Evolutionary conservation across 2,797 vertebrate species (phyloP).

Genomic region (Nyctibius grandis): DNA sequence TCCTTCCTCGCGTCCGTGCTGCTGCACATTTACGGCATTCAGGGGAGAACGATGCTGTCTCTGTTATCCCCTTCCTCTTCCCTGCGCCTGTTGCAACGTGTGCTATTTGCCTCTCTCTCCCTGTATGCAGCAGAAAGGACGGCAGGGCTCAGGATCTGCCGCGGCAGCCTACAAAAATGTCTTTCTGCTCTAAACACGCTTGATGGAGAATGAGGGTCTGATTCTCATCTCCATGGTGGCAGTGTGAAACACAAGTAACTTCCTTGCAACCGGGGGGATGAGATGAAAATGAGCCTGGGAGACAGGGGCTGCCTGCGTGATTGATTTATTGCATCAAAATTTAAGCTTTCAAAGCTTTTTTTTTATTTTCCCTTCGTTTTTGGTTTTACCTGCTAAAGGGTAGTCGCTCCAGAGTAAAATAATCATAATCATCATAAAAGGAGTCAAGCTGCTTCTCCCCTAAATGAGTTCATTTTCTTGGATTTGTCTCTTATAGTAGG

Average conservation of each 20-base stretch:
- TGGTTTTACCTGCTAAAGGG: not conserved
- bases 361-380: not conserved
- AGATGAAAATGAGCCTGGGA: not conserved
- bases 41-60: accelerated
- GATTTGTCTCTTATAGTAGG: not conserved
- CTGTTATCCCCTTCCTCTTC: not conserved
- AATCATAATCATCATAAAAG: not conserved
- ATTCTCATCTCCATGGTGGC: not conserved
- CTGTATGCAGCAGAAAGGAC: not conserved
- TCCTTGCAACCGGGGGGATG: not conserved
- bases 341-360: not conserved
- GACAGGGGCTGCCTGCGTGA: not conserved
- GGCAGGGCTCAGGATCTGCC: not conserved
- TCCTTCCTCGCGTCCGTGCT: accelerated
- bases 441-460: not conserved
- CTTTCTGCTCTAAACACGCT: not conserved
- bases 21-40: not conserved
- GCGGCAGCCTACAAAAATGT: not conserved
- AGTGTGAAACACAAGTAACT: not conserved
- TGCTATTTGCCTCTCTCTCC: not conserved
- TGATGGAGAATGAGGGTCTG: not conserved
- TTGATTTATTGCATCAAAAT: constrained; percentile 1
- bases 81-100: accelerated
- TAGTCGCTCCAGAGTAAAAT: not conserved
- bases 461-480: not conserved